Evolutionary conservation across 1,140 invertebrate genomes (phyloP).

Genomic region (Drosophila burlai): DNA sequence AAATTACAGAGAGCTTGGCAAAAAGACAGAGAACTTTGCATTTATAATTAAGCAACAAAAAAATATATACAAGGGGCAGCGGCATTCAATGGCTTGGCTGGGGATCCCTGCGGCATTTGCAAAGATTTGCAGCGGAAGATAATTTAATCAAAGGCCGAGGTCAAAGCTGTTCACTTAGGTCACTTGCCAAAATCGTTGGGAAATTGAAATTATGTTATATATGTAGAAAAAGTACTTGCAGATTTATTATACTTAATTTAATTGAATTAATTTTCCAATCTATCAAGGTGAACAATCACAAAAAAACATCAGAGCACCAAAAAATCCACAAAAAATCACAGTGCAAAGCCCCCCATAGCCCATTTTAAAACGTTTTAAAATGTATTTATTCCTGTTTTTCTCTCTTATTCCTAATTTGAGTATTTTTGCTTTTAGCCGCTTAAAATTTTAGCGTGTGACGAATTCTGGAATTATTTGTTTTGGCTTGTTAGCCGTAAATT

Average conservation of each 20-base stretch:
- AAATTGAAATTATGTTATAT: no score
- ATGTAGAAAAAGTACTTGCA: neutral
- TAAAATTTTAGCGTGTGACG: slow-evolving; percentile 65
- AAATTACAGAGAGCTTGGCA: slow-evolving; percentile 12
- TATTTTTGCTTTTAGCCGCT: slow-evolving; percentile 4
- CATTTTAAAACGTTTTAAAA: neutral
- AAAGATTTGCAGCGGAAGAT: slow-evolving; percentile 40
- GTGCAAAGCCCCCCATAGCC: neutral
- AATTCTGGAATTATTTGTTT: slow-evolving; percentile 81
- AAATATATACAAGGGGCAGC: slow-evolving; percentile 14
- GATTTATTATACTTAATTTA: neutral
- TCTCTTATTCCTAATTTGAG: neutral
- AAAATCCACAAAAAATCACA: neutral
- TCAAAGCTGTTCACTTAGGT: slow-evolving; percentile 21
- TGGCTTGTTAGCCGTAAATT: slow-evolving; percentile 65
- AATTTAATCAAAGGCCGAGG: slow-evolving; percentile 25
- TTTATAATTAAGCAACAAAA: slow-evolving; percentile 75
- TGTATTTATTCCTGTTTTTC: slow-evolving; percentile 12
- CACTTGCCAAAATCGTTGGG: slow-evolving; percentile 5
- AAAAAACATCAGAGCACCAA: neutral
- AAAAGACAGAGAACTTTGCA: slow-evolving; percentile 63
- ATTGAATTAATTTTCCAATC: neutral
- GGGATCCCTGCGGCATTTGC: slow-evolving; percentile 41
- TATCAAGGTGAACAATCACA: no score
- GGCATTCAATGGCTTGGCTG: slow-evolving; percentile 34